A percentile compares a stretch with the other conserved stretches of the same genome.
Conservation (phyloP, 2,797 vertebrate species). For the Alca torda region DNA sequence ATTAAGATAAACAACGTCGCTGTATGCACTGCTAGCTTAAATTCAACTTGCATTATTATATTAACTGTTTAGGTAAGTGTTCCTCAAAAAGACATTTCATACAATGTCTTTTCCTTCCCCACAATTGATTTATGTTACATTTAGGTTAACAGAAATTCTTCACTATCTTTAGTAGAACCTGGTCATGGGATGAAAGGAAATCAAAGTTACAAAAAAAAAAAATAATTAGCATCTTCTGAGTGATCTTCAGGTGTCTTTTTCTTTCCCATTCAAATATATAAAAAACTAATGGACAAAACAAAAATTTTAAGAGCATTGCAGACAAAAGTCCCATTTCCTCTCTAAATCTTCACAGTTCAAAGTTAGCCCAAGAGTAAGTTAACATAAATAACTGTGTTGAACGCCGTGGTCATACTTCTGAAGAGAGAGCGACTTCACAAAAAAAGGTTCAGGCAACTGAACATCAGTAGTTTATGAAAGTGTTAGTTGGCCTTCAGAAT, state of each 20-base stretch:
- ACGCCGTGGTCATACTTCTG: neutral
- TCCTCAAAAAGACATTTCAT: neutral
- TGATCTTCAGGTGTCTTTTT: neutral
- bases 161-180: slow-evolving; percentile 11
- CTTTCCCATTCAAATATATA: neutral
- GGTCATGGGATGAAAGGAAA: neutral
- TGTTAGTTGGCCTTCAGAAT: neutral
- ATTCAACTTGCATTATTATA: neutral
- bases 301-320: neutral
- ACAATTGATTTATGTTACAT: neutral
- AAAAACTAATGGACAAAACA: neutral
- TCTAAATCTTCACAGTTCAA: neutral
- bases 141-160: neutral
- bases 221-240: neutral
- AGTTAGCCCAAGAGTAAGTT: neutral
- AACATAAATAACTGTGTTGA: neutral
- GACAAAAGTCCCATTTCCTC: neutral
- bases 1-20: neutral
- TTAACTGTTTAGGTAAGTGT: neutral
- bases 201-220: neutral
- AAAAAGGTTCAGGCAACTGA: neutral
- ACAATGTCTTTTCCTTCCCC: neutral
- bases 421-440: neutral
- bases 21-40: neutral
- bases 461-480: neutral